These are phyloP conservation scores for Trachurus trachurus DNA, from an alignment of 2,797 vertebrate genomes.

Conservation along the genomic window DNA sequence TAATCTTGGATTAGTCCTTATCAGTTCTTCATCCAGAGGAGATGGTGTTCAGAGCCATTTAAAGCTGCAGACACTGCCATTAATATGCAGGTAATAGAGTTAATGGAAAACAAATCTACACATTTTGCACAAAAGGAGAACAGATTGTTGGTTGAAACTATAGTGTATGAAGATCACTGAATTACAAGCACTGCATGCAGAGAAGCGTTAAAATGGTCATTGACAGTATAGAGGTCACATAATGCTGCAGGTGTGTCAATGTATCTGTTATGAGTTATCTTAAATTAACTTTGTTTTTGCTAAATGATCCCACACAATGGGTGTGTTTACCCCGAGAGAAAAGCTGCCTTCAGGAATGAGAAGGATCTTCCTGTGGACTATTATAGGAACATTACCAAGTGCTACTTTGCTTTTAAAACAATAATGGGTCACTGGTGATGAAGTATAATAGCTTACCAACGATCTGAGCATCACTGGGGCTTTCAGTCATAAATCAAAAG, in stretches of 20 bases:
- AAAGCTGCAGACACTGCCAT: conserved; percentile 18
- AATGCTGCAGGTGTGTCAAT: not conserved
- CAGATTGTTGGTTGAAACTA: conserved; percentile 8
- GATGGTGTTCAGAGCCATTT: conserved; percentile 6
- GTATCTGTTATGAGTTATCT: not conserved
- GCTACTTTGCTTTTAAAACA: conserved; percentile 63
- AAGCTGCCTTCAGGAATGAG: conserved; percentile 26
- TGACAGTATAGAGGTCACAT: not conserved
- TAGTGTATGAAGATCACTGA: not conserved
- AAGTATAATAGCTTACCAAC: conserved; percentile 61
- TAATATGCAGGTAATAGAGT: not conserved
- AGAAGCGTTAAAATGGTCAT: conserved; percentile 13
- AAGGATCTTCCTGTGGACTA: conserved; percentile 47
- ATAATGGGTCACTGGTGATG: conserved; percentile 63
- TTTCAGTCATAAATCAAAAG: conserved; percentile 76
- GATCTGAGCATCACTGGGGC: conserved; percentile 67
- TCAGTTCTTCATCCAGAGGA: conserved; percentile 52
- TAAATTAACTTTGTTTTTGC: not conserved
- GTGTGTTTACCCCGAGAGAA: conserved; percentile 5
- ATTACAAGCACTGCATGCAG: not conserved
- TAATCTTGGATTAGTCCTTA: conserved; percentile 61
- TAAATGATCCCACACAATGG: conserved; percentile 22
- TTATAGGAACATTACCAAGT: conserved; percentile 57
- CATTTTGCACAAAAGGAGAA: not conserved
- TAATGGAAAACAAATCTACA: not conserved